Conservation (phyloP, 2,113 vertebrate genomes). For the Hippocampus abdominalis region DNA sequence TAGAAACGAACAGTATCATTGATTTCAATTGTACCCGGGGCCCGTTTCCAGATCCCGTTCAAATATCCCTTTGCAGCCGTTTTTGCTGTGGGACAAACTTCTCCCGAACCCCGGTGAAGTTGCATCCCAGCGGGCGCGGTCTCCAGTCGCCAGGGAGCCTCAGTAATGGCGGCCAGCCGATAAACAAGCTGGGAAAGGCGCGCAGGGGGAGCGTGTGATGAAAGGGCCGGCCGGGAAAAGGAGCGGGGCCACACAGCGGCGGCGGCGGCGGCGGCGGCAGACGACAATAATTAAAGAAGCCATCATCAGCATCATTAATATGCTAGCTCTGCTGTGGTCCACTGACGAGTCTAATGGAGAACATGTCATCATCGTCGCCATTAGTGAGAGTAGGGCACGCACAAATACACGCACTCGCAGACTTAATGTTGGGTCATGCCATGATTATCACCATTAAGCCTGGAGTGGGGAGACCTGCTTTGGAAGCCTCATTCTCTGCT, state of each 20-base stretch:
- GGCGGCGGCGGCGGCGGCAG: constrained; percentile 64
- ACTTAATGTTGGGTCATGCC: constrained; percentile 70
- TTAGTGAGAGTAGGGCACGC: constrained; percentile 66
- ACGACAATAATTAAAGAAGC: constrained; percentile 70
- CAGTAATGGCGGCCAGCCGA: constrained; percentile 48
- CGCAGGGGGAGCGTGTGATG: constrained; percentile 58
- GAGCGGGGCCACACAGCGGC: constrained; percentile 56
- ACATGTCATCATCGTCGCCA: constrained; percentile 70
- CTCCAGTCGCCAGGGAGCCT: constrained; percentile 43
- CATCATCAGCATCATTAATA: constrained; percentile 75
- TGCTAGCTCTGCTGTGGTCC: constrained; percentile 70
- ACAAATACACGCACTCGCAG: constrained; percentile 49
- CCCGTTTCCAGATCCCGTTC: background rate
- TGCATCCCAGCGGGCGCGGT: constrained; percentile 30
- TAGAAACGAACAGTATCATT: background rate
- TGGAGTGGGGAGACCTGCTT: constrained; percentile 66
- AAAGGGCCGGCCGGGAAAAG: constrained; percentile 56
- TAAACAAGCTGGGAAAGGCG: constrained; percentile 61
- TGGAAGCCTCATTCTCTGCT: constrained; percentile 55
- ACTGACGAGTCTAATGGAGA: constrained; percentile 71
- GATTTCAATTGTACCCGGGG: background rate
- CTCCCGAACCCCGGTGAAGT: constrained; percentile 17
- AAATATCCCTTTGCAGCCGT: background rate
- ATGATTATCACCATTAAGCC: constrained; percentile 71
- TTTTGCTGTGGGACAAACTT: constrained; percentile 17